Base-by-base conservation (phyloP, 1,140 invertebrate genomes). In the Lasioglossum baleicum region DNA sequence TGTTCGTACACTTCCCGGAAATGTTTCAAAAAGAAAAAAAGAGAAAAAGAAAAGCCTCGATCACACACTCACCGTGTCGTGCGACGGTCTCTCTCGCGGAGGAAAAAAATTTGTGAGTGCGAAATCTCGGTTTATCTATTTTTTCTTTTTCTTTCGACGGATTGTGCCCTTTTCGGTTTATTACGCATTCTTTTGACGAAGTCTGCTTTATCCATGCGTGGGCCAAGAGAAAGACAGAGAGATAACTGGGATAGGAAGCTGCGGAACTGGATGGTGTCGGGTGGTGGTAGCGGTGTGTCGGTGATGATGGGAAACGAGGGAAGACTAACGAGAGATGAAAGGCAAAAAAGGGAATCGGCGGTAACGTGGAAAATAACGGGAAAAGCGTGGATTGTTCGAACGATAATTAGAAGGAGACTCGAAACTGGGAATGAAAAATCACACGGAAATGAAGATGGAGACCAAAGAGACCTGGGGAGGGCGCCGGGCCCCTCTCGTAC, bases 21-120 rank as follows among this genome's bases (percentile, higher is more conserved):
- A 0, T 26, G 44, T 17, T 35, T 7, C 42, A 11, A 35, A 53
- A 35, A n/a, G n/a, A n/a, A 5, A 31, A 68, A 77, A 68, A 56
- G 6, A 56, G 20, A 58, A 58, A 20, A 48, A 53, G 51, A 53
- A 73, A 51, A 42, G 20, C 70, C 15, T 17, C 22, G 13, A 15
- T n/a, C 15, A 13, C 42, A 22, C 53, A 31, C 53, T 68, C 48
- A 20, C n/a, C 35, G 26, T 69, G 48, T 48, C 42, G 20, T 20
- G 35, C 48, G 8, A 11, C 58, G 60, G 7, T 56, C 17, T 56
- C 17, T 56, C 69, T 75, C n/a, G 22, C 7, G 20, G 40, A 80
- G 64, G 68, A 72, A 77, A 84, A 75, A 79, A 83, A 83, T 69
- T 70, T 77, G 51, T 84, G 85, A 80, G 82, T 77, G 53, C 86